Conservation (phyloP, 2,797 vertebrate species). For the Poecilia wingei region DNA sequence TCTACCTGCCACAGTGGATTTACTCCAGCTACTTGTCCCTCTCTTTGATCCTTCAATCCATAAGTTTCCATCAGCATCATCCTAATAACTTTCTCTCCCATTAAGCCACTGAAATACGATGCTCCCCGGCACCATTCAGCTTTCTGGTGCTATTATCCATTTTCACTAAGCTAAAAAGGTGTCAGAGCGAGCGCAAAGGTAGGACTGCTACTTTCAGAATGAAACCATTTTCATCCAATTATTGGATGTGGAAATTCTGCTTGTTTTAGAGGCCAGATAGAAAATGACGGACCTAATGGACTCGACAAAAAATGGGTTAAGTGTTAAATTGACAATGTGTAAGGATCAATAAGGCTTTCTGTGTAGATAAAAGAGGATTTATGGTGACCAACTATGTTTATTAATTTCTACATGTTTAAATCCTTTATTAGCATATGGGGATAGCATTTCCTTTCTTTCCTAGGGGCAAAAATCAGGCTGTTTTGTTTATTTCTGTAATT, state of each 20-base stretch:
- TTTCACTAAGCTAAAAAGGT: conserved; percentile 30
- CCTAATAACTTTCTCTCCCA: conserved; percentile 44
- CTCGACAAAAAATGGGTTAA: conserved; percentile 4
- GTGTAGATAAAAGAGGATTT: background rate
- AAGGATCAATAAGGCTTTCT: background rate
- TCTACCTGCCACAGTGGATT: conserved; percentile 43
- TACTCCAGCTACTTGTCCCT: conserved; percentile 42
- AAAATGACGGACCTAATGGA: background rate
- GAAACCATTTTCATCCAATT: conserved; percentile 23
- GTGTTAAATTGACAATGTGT: background rate
- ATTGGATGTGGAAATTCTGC: conserved; percentile 5
- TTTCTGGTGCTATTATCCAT: conserved; percentile 20
- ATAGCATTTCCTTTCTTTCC: conserved; percentile 1
- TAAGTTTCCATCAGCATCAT: conserved; percentile 42
- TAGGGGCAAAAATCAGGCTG: background rate
- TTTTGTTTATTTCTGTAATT: conserved; percentile 12
- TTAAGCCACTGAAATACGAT: conserved; percentile 30
- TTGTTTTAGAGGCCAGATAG: conserved; percentile 3
- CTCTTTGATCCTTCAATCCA: conserved; percentile 56
- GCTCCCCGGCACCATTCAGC: conserved; percentile 17
- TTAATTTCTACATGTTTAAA: background rate
- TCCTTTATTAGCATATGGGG: background rate
- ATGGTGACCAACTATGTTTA: background rate
- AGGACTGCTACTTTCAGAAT: conserved; percentile 13
- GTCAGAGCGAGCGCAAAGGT: conserved; percentile 15